These are phyloP conservation scores for Antechinus stuartii DNA, from an alignment of 2,113 vertebrate species.

Conservation along the genomic window DNA sequence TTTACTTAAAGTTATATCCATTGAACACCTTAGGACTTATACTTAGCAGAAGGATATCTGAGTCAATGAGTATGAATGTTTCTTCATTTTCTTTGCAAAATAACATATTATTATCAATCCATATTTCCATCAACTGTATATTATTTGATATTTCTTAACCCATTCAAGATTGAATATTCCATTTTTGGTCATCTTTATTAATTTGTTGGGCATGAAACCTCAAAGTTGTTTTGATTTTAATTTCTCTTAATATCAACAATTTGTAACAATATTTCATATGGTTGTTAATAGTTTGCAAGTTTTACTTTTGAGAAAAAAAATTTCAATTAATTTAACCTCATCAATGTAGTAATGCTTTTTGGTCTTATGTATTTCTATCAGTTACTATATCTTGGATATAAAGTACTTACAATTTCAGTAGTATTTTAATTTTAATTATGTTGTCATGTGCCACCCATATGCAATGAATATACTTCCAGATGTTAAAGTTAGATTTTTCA, in stretches of 20 bases:
- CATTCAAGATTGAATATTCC: background rate
- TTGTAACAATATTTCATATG: background rate
- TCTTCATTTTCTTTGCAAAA: background rate
- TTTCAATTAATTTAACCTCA: background rate
- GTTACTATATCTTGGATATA: background rate
- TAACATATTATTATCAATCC: background rate
- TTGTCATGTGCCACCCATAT: background rate
- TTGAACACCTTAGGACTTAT: background rate
- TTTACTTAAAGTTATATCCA: background rate
- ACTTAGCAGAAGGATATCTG: background rate
- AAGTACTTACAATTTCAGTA: background rate
- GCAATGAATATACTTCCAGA: background rate
- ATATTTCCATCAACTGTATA: background rate
- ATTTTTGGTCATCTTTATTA: background rate
- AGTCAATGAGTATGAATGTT: background rate
- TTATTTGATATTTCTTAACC: background rate
- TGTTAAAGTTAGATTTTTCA: background rate
- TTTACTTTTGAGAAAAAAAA: background rate
- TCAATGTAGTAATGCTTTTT: background rate
- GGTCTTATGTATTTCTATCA: background rate
- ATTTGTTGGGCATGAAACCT: background rate
- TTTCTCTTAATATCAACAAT: background rate
- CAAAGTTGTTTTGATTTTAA: background rate
- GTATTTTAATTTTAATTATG: background rate
- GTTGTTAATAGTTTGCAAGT: background rate